Conservation (phyloP, 2,113 vertebrate species). For the Tichodroma muraria region DNA sequence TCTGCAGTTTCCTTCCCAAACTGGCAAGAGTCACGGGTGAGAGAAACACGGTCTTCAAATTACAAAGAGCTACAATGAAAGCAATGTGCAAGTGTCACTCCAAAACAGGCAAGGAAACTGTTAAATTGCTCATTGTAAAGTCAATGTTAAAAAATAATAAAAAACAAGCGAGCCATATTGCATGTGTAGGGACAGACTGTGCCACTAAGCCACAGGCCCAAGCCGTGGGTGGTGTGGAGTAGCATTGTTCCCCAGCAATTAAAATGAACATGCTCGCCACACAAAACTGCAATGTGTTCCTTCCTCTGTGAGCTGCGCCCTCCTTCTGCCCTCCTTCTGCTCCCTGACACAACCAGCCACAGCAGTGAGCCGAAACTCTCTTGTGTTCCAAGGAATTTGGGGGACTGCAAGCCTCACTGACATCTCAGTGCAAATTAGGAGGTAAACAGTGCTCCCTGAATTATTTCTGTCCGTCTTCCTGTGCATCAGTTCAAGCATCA, state of each 20-base stretch:
- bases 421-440: background rate
- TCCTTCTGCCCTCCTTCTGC: background rate
- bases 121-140: constrained; percentile 9
- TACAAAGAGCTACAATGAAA: background rate
- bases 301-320: background rate
- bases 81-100: background rate
- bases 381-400: background rate
- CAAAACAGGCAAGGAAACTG: background rate
- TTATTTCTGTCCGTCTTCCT: background rate
- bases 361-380: background rate
- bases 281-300: constrained; percentile 18
- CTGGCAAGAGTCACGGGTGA: background rate
- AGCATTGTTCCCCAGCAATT: constrained; percentile 45
- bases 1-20: background rate
- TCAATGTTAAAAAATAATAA: background rate
- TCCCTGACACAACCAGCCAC: background rate
- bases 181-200: constrained; percentile 55
- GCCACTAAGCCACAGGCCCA: constrained; percentile 46
- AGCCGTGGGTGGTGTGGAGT: constrained; percentile 48
- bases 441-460: background rate
- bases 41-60: background rate
- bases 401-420: background rate
- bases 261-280: constrained; percentile 16
- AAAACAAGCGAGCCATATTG: constrained; percentile 45
- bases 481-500: background rate